Evolutionary conservation across 2,888 invertebrate species (phyloP).

Genomic region (Ligdia adustata): DNA sequence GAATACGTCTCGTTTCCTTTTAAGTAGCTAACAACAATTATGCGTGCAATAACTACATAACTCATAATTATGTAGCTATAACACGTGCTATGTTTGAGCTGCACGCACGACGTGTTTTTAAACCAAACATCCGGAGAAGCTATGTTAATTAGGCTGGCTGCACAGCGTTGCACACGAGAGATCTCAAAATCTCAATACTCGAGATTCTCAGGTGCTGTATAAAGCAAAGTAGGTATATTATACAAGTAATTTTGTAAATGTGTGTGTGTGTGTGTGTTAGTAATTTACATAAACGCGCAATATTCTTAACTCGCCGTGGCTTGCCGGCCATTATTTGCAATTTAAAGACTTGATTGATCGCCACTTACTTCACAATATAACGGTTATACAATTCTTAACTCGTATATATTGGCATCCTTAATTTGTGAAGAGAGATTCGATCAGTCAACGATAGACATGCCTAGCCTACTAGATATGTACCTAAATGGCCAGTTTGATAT

Average conservation of each 20-base stretch:
- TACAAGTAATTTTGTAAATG: neutral
- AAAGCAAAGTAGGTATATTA: neutral
- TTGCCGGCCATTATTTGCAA: conserved; percentile 40
- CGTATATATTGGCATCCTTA: neutral
- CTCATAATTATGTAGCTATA: neutral
- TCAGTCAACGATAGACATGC: no score
- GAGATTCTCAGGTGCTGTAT: conserved; percentile 12
- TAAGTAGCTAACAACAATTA: neutral
- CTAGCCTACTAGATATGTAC: no score
- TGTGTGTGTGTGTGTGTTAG: conserved; percentile 29
- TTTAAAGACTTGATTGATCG: conserved; percentile 48
- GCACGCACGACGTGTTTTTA: conserved; percentile 1
- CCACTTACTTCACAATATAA: conserved; percentile 10
- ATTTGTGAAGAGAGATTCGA: neutral
- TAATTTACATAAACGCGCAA: conserved; percentile 44
- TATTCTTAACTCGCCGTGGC: conserved; percentile 30
- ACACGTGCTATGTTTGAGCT: neutral
- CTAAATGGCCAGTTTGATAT: no score
- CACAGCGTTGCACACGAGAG: neutral
- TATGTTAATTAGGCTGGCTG: conserved; percentile 23
- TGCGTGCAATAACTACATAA: no score
- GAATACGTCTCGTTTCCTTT: neutral
- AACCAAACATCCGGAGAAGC: conserved; percentile 27
- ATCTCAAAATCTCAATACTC: conserved; percentile 1
- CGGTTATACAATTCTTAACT: no score